These are phyloP conservation scores for Potamilus streckersoni DNA, from an alignment of 1,140 invertebrate genomes.

Conservation along the genomic window DNA sequence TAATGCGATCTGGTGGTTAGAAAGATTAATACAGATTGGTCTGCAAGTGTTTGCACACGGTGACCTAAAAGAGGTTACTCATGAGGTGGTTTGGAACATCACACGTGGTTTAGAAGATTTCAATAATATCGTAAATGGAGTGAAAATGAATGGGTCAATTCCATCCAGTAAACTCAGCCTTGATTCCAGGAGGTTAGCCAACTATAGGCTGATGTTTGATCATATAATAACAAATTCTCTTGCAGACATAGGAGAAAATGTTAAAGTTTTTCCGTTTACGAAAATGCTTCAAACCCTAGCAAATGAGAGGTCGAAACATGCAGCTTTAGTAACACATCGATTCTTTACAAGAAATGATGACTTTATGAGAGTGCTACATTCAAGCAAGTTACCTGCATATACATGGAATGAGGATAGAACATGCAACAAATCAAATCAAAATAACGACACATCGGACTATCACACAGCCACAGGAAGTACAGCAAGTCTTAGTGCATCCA, in stretches of 20 bases:
- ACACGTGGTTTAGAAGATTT: slow-evolving; percentile 65
- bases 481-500: slow-evolving; percentile 50
- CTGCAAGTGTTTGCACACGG: slow-evolving; percentile 66
- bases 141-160: slow-evolving; percentile 29
- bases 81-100: slow-evolving; percentile 64
- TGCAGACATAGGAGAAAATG: slow-evolving; percentile 40
- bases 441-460: slow-evolving; percentile 57
- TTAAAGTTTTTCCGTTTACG: slow-evolving; percentile 58
- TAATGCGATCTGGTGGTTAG: slow-evolving; percentile 60
- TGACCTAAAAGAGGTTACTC: slow-evolving; percentile 51
- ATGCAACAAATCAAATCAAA: slow-evolving; percentile 22
- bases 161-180: slow-evolving; percentile 13
- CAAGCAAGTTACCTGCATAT: slow-evolving; percentile 48
- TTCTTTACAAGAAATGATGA: slow-evolving; percentile 62
- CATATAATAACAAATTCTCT: slow-evolving; percentile 39
- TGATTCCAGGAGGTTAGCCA: slow-evolving; percentile 2
- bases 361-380: slow-evolving; percentile 53
- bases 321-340: slow-evolving; percentile 56
- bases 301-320: slow-evolving; percentile 61
- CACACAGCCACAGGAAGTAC: slow-evolving; percentile 57
- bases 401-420: slow-evolving; percentile 54
- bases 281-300: slow-evolving; percentile 61
- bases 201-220: slow-evolving; percentile 20
- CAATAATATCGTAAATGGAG: slow-evolving; percentile 56
- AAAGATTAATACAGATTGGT: slow-evolving; percentile 61